Base-by-base conservation (phyloP, 2,113 vertebrate genomes). In the Electrona antarctica region DNA sequence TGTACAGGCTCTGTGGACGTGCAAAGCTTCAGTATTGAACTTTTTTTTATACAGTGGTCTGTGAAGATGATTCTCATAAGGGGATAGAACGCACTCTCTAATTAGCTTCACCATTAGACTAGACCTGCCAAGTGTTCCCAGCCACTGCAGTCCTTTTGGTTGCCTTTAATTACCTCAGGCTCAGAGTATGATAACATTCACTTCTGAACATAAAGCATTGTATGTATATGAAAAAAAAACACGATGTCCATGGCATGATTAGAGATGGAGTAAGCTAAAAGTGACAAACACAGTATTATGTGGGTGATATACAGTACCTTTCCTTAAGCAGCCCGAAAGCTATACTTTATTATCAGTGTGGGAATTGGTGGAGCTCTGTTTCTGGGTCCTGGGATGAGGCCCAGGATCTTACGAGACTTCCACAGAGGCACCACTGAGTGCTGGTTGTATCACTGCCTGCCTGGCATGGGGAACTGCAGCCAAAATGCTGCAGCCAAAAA, bases 31-130 rank as follows among this genome's bases (percentile, higher is more conserved):
- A 80, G 29, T 64, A 73, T 33, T 79, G 79, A 88, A 85, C 78
- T 66, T 67, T 76, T 71, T 61, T 80, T 57, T 68, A 73, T 56
- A 76, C 56, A 29, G 75, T 69, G 73, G 68, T 79, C 71, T 71
- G 76, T 80, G 71, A 66, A 79, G 85, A 87, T 79, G 81, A 82
- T 73, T 89, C 88, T 90, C 85, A 90, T 87, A 85, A 84, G 56
- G 69, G 87, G 73, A 81, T 91, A 79, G 87, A 90, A 89, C 81
- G 87, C 75, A 78, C 83, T 89, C 11, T 33, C 87, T 91, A 89
- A 90, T 91, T 90, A 90, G 88, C 86, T 86, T 80, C 83, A 85
- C 84, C 79, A 90, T 87, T 89, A 90, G 83, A 84, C 78, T 75
- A 61, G 68, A 58, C 74, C 81, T 86, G 80, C 86, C 86, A 85